Evolutionary conservation across 2,113 vertebrate genomes (phyloP).

Genomic region (Mormyrus iriodes): DNA sequence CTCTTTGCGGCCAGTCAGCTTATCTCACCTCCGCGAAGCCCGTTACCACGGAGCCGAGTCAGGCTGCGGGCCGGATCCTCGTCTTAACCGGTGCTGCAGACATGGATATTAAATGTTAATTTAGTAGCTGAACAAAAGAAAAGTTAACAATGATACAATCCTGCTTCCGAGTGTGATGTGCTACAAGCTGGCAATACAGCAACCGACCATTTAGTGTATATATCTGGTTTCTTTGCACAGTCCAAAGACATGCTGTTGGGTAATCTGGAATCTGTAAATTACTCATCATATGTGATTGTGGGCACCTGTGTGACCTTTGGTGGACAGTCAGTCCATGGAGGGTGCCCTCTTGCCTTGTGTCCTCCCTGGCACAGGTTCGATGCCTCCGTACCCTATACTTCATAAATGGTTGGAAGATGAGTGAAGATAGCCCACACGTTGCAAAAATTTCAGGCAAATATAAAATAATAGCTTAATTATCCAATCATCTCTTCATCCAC

Average conservation of each 20-base stretch:
- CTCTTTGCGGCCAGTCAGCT: not conserved
- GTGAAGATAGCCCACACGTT: not conserved
- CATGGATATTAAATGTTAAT: not conserved
- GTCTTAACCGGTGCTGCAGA: not conserved
- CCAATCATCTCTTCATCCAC: not conserved
- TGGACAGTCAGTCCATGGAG: not conserved
- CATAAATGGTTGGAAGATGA: not conserved
- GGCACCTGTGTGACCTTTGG: not conserved
- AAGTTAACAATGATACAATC: not conserved
- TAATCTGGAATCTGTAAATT: not conserved
- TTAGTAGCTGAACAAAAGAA: not conserved
- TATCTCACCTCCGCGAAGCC: not conserved
- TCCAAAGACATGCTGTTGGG: too few species aligned
- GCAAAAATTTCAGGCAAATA: not conserved
- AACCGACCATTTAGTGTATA: not conserved
- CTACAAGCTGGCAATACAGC: not conserved
- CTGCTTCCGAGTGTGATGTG: not conserved
- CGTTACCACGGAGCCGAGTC: not conserved
- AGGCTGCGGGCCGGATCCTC: not conserved
- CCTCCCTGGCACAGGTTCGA: not conserved
- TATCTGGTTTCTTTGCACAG: not conserved
- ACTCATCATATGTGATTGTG: not conserved
- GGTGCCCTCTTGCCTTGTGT: not conserved
- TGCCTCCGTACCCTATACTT: not conserved
- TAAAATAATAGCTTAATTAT: not conserved